A percentile compares a stretch with the other conserved stretches of the same genome.
phyloP scores from a whole-genome alignment of 2,888 invertebrate species.

The Cenopis cana region DNA sequence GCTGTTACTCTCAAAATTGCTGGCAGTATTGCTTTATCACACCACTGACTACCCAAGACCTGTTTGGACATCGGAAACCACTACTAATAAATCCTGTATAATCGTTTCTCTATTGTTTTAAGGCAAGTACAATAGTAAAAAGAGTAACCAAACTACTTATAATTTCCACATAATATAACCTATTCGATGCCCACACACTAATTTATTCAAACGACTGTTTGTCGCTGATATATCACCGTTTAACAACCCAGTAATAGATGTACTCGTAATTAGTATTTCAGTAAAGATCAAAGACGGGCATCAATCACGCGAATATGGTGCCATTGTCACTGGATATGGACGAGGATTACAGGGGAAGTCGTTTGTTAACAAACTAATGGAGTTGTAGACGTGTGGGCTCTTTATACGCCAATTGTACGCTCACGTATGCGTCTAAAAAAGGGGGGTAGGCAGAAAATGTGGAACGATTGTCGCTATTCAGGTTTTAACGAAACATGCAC shows the following conservation, averaged over 20 bases:
- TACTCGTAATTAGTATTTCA: conserved; percentile 22
- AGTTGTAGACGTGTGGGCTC: conserved; percentile 23
- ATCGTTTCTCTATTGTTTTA: too few species aligned
- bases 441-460: neutral
- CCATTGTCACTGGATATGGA: neutral
- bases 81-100: too few species aligned
- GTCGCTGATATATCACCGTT: conserved; percentile 15
- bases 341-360: conserved; percentile 31
- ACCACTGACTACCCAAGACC: too few species aligned
- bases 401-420: neutral
- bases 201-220: conserved; percentile 28
- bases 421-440: neutral
- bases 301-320: conserved; percentile 37
- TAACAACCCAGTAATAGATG: conserved; percentile 18
- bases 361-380: conserved; percentile 25
- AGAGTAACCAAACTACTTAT: conserved; percentile 1
- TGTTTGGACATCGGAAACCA: too few species aligned
- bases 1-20: too few species aligned
- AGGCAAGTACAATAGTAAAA: neutral
- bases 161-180: conserved; percentile 9
- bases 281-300: conserved; percentile 11
- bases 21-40: too few species aligned
- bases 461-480: neutral
- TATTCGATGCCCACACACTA: conserved; percentile 16
- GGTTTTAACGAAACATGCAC: too few species aligned